Evolutionary conservation across 2,888 invertebrate genomes (phyloP).

Genomic region (Epinotia demarniana): DNA sequence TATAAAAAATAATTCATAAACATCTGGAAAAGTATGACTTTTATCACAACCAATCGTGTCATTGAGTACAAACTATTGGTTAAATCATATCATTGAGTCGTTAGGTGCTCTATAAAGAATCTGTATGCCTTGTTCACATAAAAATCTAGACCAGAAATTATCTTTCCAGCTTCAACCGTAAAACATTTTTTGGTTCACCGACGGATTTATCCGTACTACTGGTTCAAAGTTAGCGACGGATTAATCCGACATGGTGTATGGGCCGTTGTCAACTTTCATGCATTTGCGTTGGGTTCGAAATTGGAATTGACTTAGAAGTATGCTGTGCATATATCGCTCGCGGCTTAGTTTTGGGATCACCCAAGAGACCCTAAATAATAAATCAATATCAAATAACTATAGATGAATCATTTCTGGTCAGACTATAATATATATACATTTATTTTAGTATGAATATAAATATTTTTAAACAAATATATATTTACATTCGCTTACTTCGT

Average conservation of each 20-base stretch:
- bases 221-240: too few relatives aligned
- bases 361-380: too few relatives aligned
- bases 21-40: neutral
- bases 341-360: too few relatives aligned
- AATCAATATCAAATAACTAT: too few relatives aligned
- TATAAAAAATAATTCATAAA: neutral
- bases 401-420: constrained; percentile 14
- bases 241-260: too few relatives aligned
- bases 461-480: constrained; percentile 15
- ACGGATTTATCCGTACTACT: neutral
- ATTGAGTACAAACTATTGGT: constrained; percentile 26
- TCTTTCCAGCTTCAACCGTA: neutral
- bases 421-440: constrained; percentile 6
- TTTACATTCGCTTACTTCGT: constrained; percentile 45
- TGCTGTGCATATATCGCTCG: neutral
- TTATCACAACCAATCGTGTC: neutral
- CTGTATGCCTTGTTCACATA: constrained; percentile 20
- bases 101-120: constrained; percentile 25
- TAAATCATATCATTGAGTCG: constrained; percentile 24
- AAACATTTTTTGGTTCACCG: neutral
- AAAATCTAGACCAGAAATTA: constrained; percentile 8
- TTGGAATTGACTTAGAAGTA: neutral
- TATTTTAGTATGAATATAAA: constrained; percentile 24
- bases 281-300: neutral
- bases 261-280: neutral